phyloP scores from a whole-genome alignment of 2,113 vertebrate genomes.

The Heteronetta atricapilla region DNA sequence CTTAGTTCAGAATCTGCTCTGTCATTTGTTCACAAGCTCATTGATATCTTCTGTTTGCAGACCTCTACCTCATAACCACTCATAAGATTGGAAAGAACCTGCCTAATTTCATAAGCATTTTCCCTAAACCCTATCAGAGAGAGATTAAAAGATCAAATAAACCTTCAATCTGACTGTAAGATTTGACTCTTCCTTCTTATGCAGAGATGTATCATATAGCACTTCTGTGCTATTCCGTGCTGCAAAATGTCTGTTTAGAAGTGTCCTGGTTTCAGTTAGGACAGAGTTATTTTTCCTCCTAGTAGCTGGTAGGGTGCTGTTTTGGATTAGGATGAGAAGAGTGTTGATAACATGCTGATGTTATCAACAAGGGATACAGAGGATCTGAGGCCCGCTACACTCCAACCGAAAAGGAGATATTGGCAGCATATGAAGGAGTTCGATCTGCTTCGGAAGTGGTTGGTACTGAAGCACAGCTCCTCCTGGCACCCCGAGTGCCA shows the following conservation, averaged over 20 bases:
- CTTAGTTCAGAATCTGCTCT: background rate
- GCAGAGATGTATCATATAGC: background rate
- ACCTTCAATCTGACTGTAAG: background rate
- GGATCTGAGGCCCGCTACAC: too few species aligned
- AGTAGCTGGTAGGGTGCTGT: too few species aligned
- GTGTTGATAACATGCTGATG: too few species aligned
- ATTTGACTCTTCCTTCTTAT: background rate
- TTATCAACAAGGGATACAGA: too few species aligned
- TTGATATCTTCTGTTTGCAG: background rate
- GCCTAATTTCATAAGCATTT: background rate
- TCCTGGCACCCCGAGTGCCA: too few species aligned
- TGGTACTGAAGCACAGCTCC: too few species aligned
- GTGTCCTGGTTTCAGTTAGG: too few species aligned
- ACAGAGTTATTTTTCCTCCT: too few species aligned
- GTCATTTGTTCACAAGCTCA: background rate
- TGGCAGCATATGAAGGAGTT: too few species aligned
- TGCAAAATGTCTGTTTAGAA: background rate
- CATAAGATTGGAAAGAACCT: background rate
- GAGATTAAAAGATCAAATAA: background rate
- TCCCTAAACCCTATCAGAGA: background rate
- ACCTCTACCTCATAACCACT: background rate
- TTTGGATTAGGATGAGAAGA: too few species aligned
- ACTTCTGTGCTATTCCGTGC: background rate
- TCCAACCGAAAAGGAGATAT: too few species aligned
- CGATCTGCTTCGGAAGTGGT: too few species aligned